Evolutionary conservation across 1,140 invertebrate genomes (phyloP), one percentile per base, ranked within the genome.

Genomic region (Penaeus japonicus): DNA sequence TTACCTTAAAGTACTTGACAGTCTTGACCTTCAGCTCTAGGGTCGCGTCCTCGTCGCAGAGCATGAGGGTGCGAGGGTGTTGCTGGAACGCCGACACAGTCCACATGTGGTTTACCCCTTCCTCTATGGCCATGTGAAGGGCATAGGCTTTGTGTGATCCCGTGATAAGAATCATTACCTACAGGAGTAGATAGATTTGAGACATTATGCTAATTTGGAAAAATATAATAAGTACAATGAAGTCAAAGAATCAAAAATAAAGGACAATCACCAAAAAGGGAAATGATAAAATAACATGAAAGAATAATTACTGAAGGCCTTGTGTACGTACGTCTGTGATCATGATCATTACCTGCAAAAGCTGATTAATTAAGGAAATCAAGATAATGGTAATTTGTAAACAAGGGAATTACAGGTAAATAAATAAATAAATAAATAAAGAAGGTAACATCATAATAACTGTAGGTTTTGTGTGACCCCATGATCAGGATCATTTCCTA

Each of bases 31-130:
- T 95, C 86, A 99, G 94, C 93, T 99, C 99, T 84, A 98, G 92
- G 12, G 99, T 99, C 62, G 99, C 98, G 93, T 98, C 97, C 93
- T 99, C 98, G 93, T 99, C 99, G 92, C 98, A 99, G 77, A 99
- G 94, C 93, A 99, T 98, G 27, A 99, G 94, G 7, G 97, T 96
- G 90, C 95, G 95, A 59, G 96, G 95, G 93, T 99, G 98, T 92
- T 97, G 97, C 93, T 99, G 99, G 93, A 99, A 99, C 47, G 98
- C 98, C 30, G 98, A 99, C 32, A 99, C 98, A 0, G 99, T 99
- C 98, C 99, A 99, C 99, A 99, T 99, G 93, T 99, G 99, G 94
- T 98, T 99, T 4, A 99, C 95, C 70, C 99, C 99, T 93, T 98
- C 97, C 93, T 99, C 98, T 90, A 99, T 97, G 2, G 98, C 98